phyloP scores from a whole-genome alignment of 2,888 invertebrate species.

The Sesamia inferens region DNA sequence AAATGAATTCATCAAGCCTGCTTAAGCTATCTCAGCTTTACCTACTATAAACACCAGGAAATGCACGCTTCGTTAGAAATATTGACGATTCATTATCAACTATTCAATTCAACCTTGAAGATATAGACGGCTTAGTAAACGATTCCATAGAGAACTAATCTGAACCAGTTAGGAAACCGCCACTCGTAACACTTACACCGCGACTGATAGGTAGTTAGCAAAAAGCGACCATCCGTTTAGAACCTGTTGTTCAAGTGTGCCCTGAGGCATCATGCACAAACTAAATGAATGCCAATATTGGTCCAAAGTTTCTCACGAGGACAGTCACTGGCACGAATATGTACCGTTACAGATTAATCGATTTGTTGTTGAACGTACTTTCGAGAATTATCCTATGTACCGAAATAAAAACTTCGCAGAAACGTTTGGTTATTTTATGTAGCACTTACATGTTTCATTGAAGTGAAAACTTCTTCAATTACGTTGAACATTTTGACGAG shows the following conservation, averaged over 20 bases:
- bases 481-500: too few species aligned
- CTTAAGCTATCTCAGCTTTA: constrained; percentile 11
- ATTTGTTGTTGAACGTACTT: constrained; percentile 48
- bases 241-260: constrained; percentile 50
- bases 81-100: constrained; percentile 39
- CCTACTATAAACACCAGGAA: constrained; percentile 25
- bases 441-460: constrained; percentile 2
- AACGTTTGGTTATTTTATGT: not conserved
- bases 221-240: constrained; percentile 42
- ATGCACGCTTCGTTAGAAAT: constrained; percentile 29
- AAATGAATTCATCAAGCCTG: constrained; percentile 14
- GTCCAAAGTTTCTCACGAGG: constrained; percentile 67
- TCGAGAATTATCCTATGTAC: constrained; percentile 3
- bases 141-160: constrained; percentile 33
- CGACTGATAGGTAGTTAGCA: constrained; percentile 27
- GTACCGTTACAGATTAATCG: constrained; percentile 51
- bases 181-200: constrained; percentile 41
- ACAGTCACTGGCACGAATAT: constrained; percentile 52
- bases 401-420: not conserved
- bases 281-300: constrained; percentile 66
- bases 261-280: constrained; percentile 59
- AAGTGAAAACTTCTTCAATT: too few species aligned
- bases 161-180: constrained; percentile 47
- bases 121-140: constrained; percentile 32
- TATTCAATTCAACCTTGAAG: constrained; percentile 45